These are phyloP conservation scores for Catocala nupta DNA, from an alignment of 2,888 invertebrate species.

Conservation along the genomic window DNA sequence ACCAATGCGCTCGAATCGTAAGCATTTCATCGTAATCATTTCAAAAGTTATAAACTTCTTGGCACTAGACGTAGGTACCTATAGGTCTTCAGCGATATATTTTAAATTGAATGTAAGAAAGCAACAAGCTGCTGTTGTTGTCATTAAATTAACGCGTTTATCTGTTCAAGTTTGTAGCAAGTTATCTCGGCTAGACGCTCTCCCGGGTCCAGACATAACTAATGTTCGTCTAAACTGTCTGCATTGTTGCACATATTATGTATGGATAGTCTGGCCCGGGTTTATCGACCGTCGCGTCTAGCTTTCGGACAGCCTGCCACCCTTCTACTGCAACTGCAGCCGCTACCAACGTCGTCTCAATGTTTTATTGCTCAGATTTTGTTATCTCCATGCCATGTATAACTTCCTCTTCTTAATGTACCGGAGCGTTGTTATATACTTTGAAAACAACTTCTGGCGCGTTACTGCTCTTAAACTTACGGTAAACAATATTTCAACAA, in stretches of 20 bases:
- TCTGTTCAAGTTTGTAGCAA: slow-evolving; percentile 20
- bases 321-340: slow-evolving; percentile 40
- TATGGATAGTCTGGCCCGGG: slow-evolving; percentile 64
- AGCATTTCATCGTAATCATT: not conserved
- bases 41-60: not conserved
- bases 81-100: too few species aligned
- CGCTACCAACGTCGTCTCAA: slow-evolving; percentile 19
- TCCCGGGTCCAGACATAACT: slow-evolving; percentile 52
- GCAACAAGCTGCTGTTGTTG: slow-evolving; percentile 7
- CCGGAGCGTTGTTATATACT: not conserved
- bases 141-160: slow-evolving; percentile 19
- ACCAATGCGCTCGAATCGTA: not conserved
- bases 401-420: not conserved
- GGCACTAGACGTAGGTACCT: slow-evolving; percentile 4
- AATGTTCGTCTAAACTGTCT: slow-evolving; percentile 62
- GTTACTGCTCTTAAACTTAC: slow-evolving; percentile 2
- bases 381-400: not conserved
- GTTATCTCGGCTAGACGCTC: slow-evolving; percentile 51
- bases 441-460: slow-evolving; percentile 9
- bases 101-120: not conserved
- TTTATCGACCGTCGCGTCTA: slow-evolving; percentile 80
- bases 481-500: slow-evolving; percentile 12
- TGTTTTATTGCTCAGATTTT: slow-evolving; percentile 23
- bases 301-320: slow-evolving; percentile 56
- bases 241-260: slow-evolving; percentile 65